Evolutionary conservation across 1,140 invertebrate species (phyloP).

Genomic region (Penaeus vannamei): DNA sequence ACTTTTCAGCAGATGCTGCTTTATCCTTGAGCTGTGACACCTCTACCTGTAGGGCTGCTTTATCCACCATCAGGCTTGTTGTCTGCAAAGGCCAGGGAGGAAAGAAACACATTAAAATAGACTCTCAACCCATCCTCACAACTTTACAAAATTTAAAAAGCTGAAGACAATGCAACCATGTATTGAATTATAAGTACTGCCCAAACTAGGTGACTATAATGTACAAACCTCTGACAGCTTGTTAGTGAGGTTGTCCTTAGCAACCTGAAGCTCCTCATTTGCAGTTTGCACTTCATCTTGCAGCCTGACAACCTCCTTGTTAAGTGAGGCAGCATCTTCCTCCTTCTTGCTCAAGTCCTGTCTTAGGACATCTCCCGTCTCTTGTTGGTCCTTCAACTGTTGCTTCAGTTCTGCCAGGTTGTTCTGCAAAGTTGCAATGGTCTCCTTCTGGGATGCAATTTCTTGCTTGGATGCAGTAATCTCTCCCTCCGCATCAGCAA

Average conservation of each 20-base stretch:
- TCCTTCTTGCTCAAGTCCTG: not conserved
- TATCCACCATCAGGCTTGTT: conserved; percentile 32
- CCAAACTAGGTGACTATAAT: not conserved
- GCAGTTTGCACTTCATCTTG: not conserved
- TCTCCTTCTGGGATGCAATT: conserved; percentile 29
- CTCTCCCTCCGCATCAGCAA: not conserved
- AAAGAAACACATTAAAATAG: not conserved
- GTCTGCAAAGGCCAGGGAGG: not conserved
- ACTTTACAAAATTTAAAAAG: not conserved
- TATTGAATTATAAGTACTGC: not conserved
- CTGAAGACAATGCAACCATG: not conserved
- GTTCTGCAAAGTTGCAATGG: not conserved
- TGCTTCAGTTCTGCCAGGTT: not conserved
- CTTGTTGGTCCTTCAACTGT: not conserved
- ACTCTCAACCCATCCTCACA: not conserved
- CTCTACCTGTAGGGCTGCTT: conserved; percentile 29
- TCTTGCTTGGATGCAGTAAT: not conserved
- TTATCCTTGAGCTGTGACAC: conserved; percentile 31
- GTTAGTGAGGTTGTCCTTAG: conserved; percentile 16
- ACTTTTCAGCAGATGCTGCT: not conserved
- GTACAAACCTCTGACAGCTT: conserved; percentile 33
- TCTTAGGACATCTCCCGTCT: not conserved
- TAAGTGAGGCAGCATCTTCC: conserved; percentile 23
- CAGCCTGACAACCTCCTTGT: conserved; percentile 4
- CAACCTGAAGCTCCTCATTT: not conserved